Evolutionary conservation across 2,113 vertebrate species (phyloP).

Genomic region (Sitta europaea): DNA sequence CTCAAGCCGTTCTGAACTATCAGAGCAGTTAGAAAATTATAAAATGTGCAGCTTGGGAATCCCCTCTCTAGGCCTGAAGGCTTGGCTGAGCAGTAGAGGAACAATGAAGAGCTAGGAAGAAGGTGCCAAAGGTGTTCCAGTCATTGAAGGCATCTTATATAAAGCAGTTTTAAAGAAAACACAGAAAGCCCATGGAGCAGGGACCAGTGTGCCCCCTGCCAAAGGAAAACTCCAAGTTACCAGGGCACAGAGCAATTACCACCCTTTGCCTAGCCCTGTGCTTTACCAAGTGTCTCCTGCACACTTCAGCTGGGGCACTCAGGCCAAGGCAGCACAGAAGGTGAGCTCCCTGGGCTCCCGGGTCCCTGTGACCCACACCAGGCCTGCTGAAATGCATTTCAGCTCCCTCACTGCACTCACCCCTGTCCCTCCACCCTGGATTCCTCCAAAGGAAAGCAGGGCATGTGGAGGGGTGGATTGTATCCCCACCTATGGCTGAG

Average conservation of each 20-base stretch:
- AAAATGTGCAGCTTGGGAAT: neutral
- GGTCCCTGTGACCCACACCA: neutral
- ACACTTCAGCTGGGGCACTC: neutral
- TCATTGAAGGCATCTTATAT: neutral
- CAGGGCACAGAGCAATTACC: neutral
- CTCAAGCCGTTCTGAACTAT: neutral
- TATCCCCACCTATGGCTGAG: accelerated
- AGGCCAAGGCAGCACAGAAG: neutral
- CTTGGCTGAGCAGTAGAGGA: neutral
- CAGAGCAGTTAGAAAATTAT: neutral
- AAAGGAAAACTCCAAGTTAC: neutral
- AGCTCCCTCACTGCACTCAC: neutral
- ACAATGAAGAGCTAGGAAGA: neutral
- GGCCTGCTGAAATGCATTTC: neutral
- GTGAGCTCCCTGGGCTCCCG: neutral
- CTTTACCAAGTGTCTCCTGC: neutral
- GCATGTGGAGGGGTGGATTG: neutral
- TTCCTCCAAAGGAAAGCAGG: neutral
- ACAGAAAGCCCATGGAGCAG: neutral
- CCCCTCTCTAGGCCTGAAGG: neutral
- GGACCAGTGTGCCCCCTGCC: too few species aligned
- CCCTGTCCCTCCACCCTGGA: neutral
- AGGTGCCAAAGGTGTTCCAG: neutral
- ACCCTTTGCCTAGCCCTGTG: neutral
- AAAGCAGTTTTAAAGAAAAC: neutral